Evolutionary conservation across 2,113 vertebrate species (phyloP).

Genomic region (Corynorhinus townsendii): DNA sequence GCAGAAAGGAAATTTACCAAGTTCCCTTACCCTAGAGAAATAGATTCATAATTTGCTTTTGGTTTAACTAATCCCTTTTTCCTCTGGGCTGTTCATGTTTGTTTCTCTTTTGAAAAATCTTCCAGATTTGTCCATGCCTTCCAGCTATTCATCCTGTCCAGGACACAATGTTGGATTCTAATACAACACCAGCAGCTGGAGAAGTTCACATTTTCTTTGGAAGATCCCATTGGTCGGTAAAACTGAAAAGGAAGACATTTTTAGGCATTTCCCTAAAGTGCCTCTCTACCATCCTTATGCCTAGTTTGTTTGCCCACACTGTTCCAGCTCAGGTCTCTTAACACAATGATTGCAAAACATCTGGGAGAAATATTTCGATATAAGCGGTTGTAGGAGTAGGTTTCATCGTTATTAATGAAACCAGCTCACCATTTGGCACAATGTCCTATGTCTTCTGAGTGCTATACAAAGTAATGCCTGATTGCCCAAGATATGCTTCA

Average conservation of each 20-base stretch:
- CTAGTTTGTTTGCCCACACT: conserved; percentile 33
- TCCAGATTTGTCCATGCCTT: conserved; percentile 3
- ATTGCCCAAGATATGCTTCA: neutral
- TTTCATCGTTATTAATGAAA: conserved; percentile 59
- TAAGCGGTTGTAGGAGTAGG: neutral
- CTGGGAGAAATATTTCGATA: conserved; percentile 39
- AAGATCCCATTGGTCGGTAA: neutral
- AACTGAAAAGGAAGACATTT: conserved; percentile 58
- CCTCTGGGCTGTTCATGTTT: neutral
- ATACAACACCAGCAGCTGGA: conserved; percentile 32
- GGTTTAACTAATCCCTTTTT: conserved; percentile 25
- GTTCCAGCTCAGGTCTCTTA: neutral
- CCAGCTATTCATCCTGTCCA: neutral
- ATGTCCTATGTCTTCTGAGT: conserved; percentile 7
- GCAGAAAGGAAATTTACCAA: neutral
- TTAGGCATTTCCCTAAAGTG: conserved; percentile 37
- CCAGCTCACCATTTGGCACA: conserved; percentile 30
- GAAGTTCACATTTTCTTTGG: conserved; percentile 26
- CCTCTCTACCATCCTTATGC: neutral
- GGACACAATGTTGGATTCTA: conserved; percentile 3
- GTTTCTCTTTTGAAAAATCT: neutral
- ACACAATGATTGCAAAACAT: conserved; percentile 41
- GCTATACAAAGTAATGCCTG: conserved; percentile 8
- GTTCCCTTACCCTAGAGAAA: neutral
- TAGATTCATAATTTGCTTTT: conserved; percentile 6